Conservation (phyloP, 64 coral and sea anemone genomes). For the Pocillopora damicornis region DNA sequence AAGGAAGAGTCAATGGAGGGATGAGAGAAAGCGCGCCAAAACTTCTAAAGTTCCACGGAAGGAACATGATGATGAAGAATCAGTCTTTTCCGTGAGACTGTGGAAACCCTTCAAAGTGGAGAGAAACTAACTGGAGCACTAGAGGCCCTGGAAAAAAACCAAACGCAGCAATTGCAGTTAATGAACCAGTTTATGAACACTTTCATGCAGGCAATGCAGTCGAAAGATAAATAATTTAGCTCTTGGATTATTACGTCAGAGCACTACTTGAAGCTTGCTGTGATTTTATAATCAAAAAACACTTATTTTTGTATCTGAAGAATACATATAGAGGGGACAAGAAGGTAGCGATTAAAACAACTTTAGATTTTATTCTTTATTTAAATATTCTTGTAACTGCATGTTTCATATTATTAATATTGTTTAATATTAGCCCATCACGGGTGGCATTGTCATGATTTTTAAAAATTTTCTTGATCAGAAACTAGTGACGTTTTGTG, state of each 20-base stretch:
- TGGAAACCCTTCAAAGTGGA: not conserved
- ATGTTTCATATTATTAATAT: no score
- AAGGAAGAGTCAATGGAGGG: not conserved
- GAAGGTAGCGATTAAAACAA: not conserved
- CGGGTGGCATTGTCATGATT: not conserved
- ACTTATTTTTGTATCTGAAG: no score
- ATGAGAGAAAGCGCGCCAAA: slow-evolving; percentile 11
- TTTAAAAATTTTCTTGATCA: not conserved
- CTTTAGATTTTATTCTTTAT: no score
- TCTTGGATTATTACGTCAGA: not conserved
- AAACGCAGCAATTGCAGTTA: not conserved
- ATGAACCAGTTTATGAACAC: slow-evolving; percentile 9
- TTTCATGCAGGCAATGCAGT: slow-evolving; percentile 1
- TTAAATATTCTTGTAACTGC: no score
- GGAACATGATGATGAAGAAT: not conserved
- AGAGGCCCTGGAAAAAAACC: slow-evolving; percentile 1
- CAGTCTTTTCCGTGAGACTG: not conserved
- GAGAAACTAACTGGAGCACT: not conserved
- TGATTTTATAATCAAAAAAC: no score
- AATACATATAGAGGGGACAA: not conserved
- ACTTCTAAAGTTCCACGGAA: not conserved
- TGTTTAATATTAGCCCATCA: no score
- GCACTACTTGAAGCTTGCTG: no score
- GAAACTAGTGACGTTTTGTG: not conserved
- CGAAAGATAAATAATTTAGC: not conserved